Evolutionary conservation across 1,140 invertebrate species (phyloP).

Genomic region (Plectrocnemia conspersa): DNA sequence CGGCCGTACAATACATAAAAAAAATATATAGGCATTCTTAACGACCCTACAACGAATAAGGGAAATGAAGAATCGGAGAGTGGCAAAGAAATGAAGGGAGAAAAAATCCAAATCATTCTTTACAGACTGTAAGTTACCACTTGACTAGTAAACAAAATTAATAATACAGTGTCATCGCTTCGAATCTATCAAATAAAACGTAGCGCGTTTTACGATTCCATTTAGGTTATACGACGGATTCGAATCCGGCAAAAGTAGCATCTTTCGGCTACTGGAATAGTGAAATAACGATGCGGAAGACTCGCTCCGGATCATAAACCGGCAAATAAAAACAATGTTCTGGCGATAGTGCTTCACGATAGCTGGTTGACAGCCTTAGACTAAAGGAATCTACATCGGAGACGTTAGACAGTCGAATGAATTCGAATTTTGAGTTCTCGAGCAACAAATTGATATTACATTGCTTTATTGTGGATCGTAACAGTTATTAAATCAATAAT

Average conservation of each 20-base stretch:
- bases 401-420: no score
- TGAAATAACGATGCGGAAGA: constrained; percentile 8
- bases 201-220: constrained; percentile 19
- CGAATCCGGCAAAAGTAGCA: background rate
- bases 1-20: constrained; percentile 1
- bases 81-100: background rate
- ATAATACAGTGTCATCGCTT: background rate
- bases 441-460: no score
- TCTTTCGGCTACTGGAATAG: background rate
- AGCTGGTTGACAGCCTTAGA: no score
- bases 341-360: no score
- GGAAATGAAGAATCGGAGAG: constrained; percentile 20
- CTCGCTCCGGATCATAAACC: constrained; percentile 7
- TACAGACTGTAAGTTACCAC: no score
- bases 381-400: no score
- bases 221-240: constrained; percentile 13
- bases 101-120: constrained; percentile 8
- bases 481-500: no score
- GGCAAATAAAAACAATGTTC: constrained; percentile 12
- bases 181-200: constrained; percentile 18
- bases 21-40: constrained; percentile 21
- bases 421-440: no score
- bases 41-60: constrained; percentile 11
- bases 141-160: no score
- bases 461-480: no score